Base-by-base conservation (phyloP, 2,113 vertebrate species). In the Pterophyllum scalare region DNA sequence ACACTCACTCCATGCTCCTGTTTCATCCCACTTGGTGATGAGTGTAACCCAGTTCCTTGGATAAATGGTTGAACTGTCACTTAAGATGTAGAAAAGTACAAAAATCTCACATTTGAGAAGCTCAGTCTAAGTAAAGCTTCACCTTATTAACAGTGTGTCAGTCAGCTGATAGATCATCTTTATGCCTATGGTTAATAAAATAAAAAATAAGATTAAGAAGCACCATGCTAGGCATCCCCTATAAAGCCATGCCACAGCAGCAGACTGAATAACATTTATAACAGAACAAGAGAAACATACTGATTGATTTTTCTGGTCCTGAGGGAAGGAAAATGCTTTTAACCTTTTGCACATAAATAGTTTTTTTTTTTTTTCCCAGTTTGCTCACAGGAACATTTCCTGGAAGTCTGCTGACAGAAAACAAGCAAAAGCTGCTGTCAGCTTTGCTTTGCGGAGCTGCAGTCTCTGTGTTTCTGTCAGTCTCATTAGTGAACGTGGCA, bases 401-500 rank as follows among this genome's bases (percentile, higher is more conserved):
- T 24, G 4, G 5, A 80, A 58, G 83, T 75, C 31, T 67, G 77
- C 80, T 85, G 65, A 76, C 38, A 20, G 64, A 59, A 70, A 85
- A 85, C 75, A 52, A 67, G 57, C 57, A 46, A 26, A 75, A 70
- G 28, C 76, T 20, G 83, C n/a, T 76, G 80, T 81, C 81, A 40
- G 80, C 75, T 56, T 33, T 56, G 24, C 33, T 61, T 65, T 59
- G 60, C 33, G 28, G 59, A 58, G 77, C 85, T 85, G 81, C 61
- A 64, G 46, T 81, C 84, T 83, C 49, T 43, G 12, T 75, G 86
- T 88, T 77, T 62, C 65, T 65, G 84, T 89, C 78, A 17, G 75
- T 80, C 40, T 88, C 77, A 77, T 89, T 83, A 88, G 83, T 38
- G 56, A 19, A 43, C 31, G 46, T 72, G 43, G 64, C 59, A 59